Conservation (phyloP, 2,797 vertebrate genomes). For the Poeciliopsis paucimaculata region DNA sequence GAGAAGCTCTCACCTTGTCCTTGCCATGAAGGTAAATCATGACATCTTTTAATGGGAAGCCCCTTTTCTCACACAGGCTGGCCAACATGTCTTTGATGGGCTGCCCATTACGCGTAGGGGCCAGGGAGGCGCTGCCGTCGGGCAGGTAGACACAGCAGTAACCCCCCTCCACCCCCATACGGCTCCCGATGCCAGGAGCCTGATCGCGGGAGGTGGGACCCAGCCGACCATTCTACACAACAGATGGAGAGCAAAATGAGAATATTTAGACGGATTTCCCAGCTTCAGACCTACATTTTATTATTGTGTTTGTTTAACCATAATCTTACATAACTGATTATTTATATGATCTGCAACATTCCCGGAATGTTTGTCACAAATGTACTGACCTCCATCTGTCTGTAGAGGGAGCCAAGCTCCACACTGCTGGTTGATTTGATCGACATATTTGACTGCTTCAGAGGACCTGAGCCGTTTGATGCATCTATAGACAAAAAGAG, state of each 20-base stretch:
- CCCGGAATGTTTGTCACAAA: background rate
- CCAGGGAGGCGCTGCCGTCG: slow-evolving; percentile 91
- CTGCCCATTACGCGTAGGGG: slow-evolving; percentile 82
- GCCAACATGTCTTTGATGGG: slow-evolving; percentile 90
- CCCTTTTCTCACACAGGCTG: slow-evolving; percentile 93
- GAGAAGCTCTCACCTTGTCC: slow-evolving; percentile 84
- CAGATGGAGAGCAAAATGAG: background rate
- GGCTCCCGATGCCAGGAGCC: slow-evolving; percentile 56
- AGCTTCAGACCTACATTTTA: background rate
- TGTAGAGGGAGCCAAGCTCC: slow-evolving; percentile 85
- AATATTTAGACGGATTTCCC: background rate
- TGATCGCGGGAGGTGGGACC: slow-evolving; percentile 78
- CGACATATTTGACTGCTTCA: slow-evolving; percentile 83
- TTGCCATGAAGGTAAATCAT: slow-evolving; percentile 91
- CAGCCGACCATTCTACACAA: slow-evolving; percentile 80
- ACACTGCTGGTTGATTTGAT: slow-evolving; percentile 88
- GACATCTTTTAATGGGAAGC: slow-evolving; percentile 89
- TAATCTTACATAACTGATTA: background rate
- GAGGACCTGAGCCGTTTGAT: slow-evolving; percentile 64
- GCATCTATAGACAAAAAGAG: slow-evolving; percentile 67
- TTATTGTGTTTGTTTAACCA: background rate
- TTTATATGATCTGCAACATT: background rate
- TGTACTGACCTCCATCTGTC: slow-evolving; percentile 80
- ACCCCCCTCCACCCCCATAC: slow-evolving; percentile 77
- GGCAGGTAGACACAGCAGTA: slow-evolving; percentile 97